These are phyloP conservation scores for Rhopalosiphum nymphaeae DNA, from an alignment of 2,888 invertebrate genomes.

Conservation along the genomic window DNA sequence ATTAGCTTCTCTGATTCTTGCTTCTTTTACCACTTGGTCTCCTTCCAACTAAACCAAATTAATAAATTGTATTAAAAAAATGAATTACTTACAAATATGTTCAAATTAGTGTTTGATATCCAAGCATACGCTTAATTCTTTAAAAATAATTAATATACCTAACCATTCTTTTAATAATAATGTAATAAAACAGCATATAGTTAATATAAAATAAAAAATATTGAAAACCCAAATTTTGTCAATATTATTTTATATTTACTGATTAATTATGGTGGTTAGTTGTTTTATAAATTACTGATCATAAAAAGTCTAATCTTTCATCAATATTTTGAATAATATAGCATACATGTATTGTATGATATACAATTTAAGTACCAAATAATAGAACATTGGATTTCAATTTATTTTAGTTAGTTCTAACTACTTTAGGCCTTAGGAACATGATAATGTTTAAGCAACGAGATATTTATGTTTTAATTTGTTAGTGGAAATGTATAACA, in stretches of 20 bases:
- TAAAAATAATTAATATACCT: not conserved
- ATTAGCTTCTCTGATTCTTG: slow-evolving; percentile 80
- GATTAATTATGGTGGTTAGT: not conserved
- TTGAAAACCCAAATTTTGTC: not conserved
- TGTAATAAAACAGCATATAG: not conserved
- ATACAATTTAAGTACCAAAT: not conserved
- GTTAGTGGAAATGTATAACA: not conserved
- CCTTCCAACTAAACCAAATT: slow-evolving; percentile 76
- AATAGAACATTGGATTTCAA: not conserved
- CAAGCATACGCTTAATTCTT: not conserved
- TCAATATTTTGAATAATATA: not conserved
- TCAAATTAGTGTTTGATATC: not conserved
- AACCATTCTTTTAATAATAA: not conserved
- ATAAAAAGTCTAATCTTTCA: not conserved
- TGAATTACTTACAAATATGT: not conserved
- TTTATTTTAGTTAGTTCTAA: not conserved
- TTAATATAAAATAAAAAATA: not conserved
- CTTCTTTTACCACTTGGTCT: slow-evolving; percentile 86
- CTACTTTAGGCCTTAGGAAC: not conserved
- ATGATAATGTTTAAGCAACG: not conserved
- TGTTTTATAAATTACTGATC: not conserved
- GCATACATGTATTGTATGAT: not conserved
- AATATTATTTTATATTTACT: not conserved
- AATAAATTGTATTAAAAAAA: slow-evolving; percentile 37
- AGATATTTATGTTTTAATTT: not conserved